Percentiles rank a stretch among this genome's conserved stretches.
Conservation (phyloP, 2,113 vertebrate species). For the Callopanchax toddi region DNA sequence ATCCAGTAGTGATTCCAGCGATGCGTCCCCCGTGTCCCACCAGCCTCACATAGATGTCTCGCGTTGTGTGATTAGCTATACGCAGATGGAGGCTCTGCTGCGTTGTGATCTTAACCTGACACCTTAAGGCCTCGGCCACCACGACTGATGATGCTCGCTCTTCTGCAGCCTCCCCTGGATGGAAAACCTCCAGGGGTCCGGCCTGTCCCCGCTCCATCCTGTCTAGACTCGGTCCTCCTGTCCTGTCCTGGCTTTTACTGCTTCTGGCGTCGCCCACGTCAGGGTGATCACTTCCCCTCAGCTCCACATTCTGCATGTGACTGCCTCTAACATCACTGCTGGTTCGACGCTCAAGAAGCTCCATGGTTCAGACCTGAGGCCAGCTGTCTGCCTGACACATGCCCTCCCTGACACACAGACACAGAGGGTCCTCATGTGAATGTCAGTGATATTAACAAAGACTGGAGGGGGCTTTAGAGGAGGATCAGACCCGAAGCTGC, state of each 20-base stretch:
- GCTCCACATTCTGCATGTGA: constrained; percentile 42
- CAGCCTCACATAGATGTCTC: constrained; percentile 89
- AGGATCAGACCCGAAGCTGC: constrained; percentile 80
- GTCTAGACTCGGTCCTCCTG: constrained; percentile 22
- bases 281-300: constrained; percentile 17
- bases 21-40: constrained; percentile 87
- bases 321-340: constrained; percentile 30
- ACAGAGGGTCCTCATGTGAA: constrained; percentile 76
- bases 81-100: constrained; percentile 87
- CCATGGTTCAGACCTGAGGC: constrained; percentile 63
- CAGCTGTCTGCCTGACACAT: constrained; percentile 48
- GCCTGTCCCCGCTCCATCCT: constrained; percentile 23
- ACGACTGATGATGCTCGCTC: constrained; percentile 51
- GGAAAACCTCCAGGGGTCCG: constrained; percentile 63
- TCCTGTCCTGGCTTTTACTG: constrained; percentile 12
- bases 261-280: neutral
- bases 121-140: constrained; percentile 84
- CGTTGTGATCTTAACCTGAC: constrained; percentile 94
- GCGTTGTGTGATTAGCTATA: constrained; percentile 91
- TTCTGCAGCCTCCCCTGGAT: constrained; percentile 48
- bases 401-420: constrained; percentile 46
- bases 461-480: constrained; percentile 82
- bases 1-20: constrained; percentile 73
- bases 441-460: constrained; percentile 88
- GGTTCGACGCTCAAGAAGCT: constrained; percentile 65